Base-by-base conservation (phyloP, 2,888 invertebrate genomes). In the Oxystoma pomonae region DNA sequence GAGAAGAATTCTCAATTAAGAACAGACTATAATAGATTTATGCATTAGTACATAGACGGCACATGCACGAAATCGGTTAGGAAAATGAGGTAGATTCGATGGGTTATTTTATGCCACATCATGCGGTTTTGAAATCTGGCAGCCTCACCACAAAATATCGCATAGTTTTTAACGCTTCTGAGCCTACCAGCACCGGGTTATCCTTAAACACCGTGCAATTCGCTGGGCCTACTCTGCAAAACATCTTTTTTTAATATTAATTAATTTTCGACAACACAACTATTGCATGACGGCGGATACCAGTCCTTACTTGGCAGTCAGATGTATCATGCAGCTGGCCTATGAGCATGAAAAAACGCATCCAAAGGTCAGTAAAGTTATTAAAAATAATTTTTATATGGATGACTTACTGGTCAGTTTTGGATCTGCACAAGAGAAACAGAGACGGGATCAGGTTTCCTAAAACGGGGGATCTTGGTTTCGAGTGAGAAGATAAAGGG, bases 41-140 rank as follows among this genome's bases (percentile, higher is more conserved):
- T 69, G 58, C 20, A n/a, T 0, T 62, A 69, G 52, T 70, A 67
- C 61, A 12, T 53, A 16, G 18, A 16, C 9, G 64, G 12, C 68
- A 68, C 19, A 67, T 69, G 66, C 55, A 19, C 35, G 19, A 57
- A 59, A 12, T 62, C 49, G 49, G 2, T 22, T 22, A 49, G 16
- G 49, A 21, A 5, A 17, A 18, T 21, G 20, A 3, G 35, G 35
- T 35, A 35, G 35, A 35, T 35, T 35, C 35, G 3, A 12, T 35
- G 12, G 35, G 16, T 3, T 16, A 35, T 58, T n/a, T 16, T 2
- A n/a, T n/a, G n/a, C n/a, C n/a, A n/a, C n/a, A n/a, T n/a, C n/a
- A n/a, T n/a, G n/a, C n/a, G n/a, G n/a, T n/a, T n/a, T n/a, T n/a
- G n/a, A 59, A 59, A 16, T 9, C 17, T 18, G 20, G 52, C 9